A percentile compares a stretch with the other conserved stretches of the same genome.
Evolutionary conservation across 1,140 invertebrate species (phyloP).

Genomic region (Cheumatopsyche charites): DNA sequence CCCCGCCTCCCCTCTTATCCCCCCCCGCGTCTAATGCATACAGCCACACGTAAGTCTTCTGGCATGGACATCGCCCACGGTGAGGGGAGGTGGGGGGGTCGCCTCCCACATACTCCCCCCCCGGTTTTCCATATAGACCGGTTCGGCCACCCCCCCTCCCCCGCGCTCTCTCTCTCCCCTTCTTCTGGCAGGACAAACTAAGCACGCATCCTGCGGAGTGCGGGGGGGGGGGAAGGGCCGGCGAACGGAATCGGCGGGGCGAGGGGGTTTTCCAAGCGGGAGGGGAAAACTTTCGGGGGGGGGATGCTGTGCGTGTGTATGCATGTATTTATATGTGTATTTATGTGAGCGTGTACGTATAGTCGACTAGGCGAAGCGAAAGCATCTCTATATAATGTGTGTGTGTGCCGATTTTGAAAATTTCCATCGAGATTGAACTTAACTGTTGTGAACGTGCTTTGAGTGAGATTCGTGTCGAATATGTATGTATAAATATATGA

Average conservation of each 20-base stretch:
- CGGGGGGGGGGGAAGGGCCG: slow-evolving; percentile 24
- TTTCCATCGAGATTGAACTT: too few relatives aligned
- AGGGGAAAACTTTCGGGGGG: slow-evolving; percentile 30
- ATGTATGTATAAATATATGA: too few relatives aligned
- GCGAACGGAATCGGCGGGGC: slow-evolving; percentile 9
- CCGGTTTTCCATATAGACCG: background rate
- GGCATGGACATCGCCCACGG: slow-evolving; percentile 47
- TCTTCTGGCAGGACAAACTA: slow-evolving; percentile 42
- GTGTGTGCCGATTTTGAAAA: too few relatives aligned
- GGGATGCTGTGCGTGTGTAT: background rate
- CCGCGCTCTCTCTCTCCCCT: background rate
- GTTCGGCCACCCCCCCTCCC: slow-evolving; percentile 7
- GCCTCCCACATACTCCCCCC: slow-evolving; percentile 3
- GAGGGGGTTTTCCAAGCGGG: too few relatives aligned
- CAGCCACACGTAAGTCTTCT: slow-evolving; percentile 46
- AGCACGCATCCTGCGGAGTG: slow-evolving; percentile 43
- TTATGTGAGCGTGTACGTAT: too few relatives aligned
- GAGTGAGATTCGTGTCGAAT: too few relatives aligned
- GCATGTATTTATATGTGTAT: too few relatives aligned
- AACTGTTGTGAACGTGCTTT: too few relatives aligned
- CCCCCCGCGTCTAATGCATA: slow-evolving; percentile 25
- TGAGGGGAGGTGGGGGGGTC: too few relatives aligned
- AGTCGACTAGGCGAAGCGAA: too few relatives aligned
- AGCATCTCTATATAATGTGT: too few relatives aligned
- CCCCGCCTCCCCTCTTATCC: background rate